Evolutionary conservation across 2,888 invertebrate genomes (phyloP).

Genomic region (Xestia c-nigrum): DNA sequence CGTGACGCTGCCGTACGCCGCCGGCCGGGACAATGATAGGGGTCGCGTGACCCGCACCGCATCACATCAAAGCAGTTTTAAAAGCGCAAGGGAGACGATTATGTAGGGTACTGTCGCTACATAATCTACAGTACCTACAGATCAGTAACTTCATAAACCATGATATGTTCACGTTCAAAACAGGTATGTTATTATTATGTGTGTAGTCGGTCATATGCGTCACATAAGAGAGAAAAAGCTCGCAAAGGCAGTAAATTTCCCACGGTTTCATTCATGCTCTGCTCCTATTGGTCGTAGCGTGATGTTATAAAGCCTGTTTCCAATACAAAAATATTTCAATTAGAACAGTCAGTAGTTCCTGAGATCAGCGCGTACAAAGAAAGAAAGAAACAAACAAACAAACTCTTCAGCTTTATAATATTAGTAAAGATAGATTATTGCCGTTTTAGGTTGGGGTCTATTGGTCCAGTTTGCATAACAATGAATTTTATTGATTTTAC

Average conservation of each 20-base stretch:
- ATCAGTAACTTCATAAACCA: constrained; percentile 53
- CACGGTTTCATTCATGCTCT: no score
- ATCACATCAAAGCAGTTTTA: constrained; percentile 67
- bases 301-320: no score
- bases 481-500: neutral
- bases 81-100: constrained; percentile 58
- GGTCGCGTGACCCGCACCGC: constrained; percentile 80
- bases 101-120: neutral
- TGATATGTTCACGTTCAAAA: neutral
- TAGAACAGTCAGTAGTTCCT: no score
- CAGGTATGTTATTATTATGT: neutral
- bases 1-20: constrained; percentile 53
- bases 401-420: no score
- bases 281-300: no score
- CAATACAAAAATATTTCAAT: no score
- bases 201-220: neutral
- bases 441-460: neutral
- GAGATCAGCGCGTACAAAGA: no score
- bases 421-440: neutral
- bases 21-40: constrained; percentile 68
- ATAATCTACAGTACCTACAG: neutral
- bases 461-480: neutral
- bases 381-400: no score
- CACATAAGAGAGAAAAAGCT: no score
- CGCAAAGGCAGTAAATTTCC: no score